Percentiles rank a stretch among this genome's conserved stretches.
These are phyloP conservation scores for Heteractis magnifica DNA, from an alignment of 92 coral and sea anemone genomes.

Conservation along the genomic window DNA sequence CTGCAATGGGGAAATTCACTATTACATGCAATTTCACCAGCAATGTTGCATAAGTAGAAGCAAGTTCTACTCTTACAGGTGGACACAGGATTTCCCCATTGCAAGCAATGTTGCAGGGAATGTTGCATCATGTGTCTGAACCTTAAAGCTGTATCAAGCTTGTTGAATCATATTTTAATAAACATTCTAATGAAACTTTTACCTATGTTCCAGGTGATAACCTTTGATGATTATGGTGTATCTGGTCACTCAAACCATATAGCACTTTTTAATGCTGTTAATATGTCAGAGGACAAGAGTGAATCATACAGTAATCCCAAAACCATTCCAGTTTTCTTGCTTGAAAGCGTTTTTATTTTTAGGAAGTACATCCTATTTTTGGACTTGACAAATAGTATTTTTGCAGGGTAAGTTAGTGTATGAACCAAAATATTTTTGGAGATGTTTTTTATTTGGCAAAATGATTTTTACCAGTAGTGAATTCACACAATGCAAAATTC, in stretches of 20 bases:
- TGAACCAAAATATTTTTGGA: no score
- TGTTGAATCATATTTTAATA: no score
- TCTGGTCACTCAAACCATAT: slow-evolving; percentile 93
- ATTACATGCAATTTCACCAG: no score
- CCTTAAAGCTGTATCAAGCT: no score
- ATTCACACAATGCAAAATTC: no score
- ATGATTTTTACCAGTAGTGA: background rate
- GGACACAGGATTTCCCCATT: no score
- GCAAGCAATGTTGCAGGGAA: no score
- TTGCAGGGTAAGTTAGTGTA: slow-evolving; percentile 51
- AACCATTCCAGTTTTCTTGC: slow-evolving; percentile 48
- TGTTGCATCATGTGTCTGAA: no score
- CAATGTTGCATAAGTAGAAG: no score
- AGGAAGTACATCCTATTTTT: slow-evolving; percentile 82
- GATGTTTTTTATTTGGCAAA: background rate
- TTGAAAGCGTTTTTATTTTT: slow-evolving; percentile 69
- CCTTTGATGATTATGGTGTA: slow-evolving; percentile 90
- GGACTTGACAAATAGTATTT: slow-evolving; percentile 68
- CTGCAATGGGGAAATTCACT: no score
- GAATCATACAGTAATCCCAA: slow-evolving; percentile 32
- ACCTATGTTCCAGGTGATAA: slow-evolving; percentile 59
- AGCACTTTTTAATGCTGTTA: slow-evolving; percentile 67
- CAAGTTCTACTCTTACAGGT: no score
- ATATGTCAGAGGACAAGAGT: slow-evolving; percentile 46
- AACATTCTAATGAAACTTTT: background rate